These are phyloP conservation scores for Motacilla alba DNA, from an alignment of 2,113 vertebrate genomes.

Conservation along the genomic window DNA sequence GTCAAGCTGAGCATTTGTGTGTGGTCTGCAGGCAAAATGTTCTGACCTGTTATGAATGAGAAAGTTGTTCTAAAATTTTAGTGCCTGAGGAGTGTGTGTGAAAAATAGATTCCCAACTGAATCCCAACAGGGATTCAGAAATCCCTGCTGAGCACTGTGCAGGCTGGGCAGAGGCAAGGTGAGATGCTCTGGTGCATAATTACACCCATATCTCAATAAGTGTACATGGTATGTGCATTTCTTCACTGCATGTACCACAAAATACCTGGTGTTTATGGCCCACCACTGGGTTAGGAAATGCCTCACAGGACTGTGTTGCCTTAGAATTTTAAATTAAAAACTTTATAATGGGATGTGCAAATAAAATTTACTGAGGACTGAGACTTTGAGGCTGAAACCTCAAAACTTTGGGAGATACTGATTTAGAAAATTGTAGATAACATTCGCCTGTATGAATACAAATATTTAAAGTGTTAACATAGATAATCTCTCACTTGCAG, in stretches of 20 bases:
- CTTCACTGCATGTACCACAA: neutral
- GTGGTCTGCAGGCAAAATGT: neutral
- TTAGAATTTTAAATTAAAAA: neutral
- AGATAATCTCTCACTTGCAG: neutral
- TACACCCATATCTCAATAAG: rapidly evolving
- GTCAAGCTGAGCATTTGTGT: neutral
- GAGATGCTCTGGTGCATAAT: neutral
- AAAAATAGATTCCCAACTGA: neutral
- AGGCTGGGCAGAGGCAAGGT: neutral
- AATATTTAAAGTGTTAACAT: neutral
- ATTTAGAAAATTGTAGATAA: neutral
- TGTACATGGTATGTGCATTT: neutral
- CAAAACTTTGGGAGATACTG: neutral
- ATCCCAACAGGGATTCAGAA: neutral
- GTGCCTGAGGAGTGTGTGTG: neutral
- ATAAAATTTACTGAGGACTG: neutral
- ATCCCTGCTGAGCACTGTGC: neutral
- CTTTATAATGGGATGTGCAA: neutral
- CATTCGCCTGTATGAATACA: neutral
- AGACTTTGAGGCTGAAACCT: neutral
- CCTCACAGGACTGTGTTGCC: neutral
- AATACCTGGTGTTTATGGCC: neutral
- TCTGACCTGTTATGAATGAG: neutral
- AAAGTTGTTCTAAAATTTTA: neutral
- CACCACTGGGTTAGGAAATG: neutral